Conservation (phyloP, 2,888 invertebrate genomes). For the Drosophila mercatorum region DNA sequence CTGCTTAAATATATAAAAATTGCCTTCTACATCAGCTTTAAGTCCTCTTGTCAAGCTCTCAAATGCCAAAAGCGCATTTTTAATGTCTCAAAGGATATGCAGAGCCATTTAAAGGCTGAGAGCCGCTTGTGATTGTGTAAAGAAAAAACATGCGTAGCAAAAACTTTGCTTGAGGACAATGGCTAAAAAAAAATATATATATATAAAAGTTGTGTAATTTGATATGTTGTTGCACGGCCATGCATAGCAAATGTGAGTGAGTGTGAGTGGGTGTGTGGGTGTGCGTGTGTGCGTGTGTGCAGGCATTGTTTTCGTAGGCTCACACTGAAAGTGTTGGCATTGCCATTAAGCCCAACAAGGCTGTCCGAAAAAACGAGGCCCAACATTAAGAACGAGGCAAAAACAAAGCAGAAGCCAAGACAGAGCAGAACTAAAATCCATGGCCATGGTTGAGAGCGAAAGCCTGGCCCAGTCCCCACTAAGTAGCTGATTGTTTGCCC, state of each 20-base stretch:
- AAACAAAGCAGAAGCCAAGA: neutral
- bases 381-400: slow-evolving; percentile 31
- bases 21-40: neutral
- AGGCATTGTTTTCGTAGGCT: slow-evolving; percentile 63
- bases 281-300: slow-evolving; percentile 3
- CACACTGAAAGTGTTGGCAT: slow-evolving; percentile 65
- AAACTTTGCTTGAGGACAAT: slow-evolving; percentile 28
- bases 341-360: slow-evolving; percentile 72
- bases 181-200: neutral
- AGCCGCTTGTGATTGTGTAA: neutral
- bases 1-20: neutral
- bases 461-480: slow-evolving; percentile 18
- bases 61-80: slow-evolving; percentile 3
- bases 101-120: neutral
- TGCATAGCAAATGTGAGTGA: slow-evolving; percentile 42
- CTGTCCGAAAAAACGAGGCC: slow-evolving; percentile 43
- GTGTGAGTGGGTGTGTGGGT: neutral
- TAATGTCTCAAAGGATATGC: neutral
- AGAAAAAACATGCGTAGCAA: neutral
- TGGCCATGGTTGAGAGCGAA: slow-evolving; percentile 11
- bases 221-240: slow-evolving; percentile 57
- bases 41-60: neutral
- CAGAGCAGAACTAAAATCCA: slow-evolving; percentile 9
- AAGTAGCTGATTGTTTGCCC: slow-evolving; percentile 68
- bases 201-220: slow-evolving; percentile 57